phyloP scores from a whole-genome alignment of 1,140 invertebrate genomes.

The Panagrolaimus sp. region DNA sequence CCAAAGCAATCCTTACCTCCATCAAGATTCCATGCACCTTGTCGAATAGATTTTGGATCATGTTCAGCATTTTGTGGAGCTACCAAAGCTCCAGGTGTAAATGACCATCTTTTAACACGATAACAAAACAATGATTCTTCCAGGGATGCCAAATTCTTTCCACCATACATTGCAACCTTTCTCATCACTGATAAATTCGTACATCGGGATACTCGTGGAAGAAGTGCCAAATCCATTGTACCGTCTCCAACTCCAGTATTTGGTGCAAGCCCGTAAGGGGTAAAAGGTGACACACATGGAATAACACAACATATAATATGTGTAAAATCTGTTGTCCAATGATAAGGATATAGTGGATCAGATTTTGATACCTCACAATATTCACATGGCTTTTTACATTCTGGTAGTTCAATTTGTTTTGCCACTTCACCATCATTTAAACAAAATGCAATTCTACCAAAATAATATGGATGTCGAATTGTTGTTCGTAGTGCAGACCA shows the following conservation, averaged over 20 bases:
- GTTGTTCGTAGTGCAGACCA: constrained; percentile 64
- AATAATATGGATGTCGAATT: constrained; percentile 52
- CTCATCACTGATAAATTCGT: constrained; percentile 54
- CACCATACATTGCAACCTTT: constrained; percentile 55
- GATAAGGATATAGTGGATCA: constrained; percentile 44
- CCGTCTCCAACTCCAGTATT: constrained; percentile 54
- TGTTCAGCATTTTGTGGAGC: not conserved
- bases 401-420: constrained; percentile 35
- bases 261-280: constrained; percentile 55
- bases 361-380: constrained; percentile 32
- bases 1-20: too few species aligned
- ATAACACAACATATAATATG: constrained; percentile 55
- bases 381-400: constrained; percentile 43
- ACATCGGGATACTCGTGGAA: constrained; percentile 48
- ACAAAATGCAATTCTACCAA: constrained; percentile 46
- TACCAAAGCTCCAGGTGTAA: constrained; percentile 45
- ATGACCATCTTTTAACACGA: constrained; percentile 51
- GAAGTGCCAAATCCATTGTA: constrained; percentile 52
- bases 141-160: constrained; percentile 39
- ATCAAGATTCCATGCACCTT: constrained; percentile 55
- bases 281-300: constrained; percentile 50
- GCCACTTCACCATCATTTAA: constrained; percentile 35
- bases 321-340: constrained; percentile 54
- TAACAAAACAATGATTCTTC: constrained; percentile 43
- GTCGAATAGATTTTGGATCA: constrained; percentile 33